Percentiles rank a stretch among this genome's conserved stretches.
phyloP scores from a whole-genome alignment of 2,888 invertebrate species.

The Andricus quercusramuli region DNA sequence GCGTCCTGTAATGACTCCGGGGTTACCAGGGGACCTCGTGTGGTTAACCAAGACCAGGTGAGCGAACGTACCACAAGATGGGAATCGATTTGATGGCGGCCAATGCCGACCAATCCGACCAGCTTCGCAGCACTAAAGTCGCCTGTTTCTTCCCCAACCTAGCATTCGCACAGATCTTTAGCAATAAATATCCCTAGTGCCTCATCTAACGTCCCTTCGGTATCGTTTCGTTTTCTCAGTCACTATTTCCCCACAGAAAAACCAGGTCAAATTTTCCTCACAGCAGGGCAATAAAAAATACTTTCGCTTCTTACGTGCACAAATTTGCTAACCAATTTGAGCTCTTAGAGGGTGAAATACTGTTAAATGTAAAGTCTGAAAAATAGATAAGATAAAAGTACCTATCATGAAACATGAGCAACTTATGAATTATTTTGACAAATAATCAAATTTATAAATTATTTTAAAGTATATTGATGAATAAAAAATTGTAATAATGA shows the following conservation, averaged over 20 bases:
- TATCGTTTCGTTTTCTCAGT: not conserved
- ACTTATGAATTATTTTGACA: too few relatives aligned
- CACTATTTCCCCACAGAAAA: not conserved
- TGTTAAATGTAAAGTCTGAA: too few relatives aligned
- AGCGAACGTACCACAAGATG: constrained; percentile 59
- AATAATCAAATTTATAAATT: too few relatives aligned
- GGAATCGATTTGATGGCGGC: constrained; percentile 66
- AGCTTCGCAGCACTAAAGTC: constrained; percentile 52
- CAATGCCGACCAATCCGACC: constrained; percentile 60
- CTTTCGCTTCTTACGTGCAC: not conserved
- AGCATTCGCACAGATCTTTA: constrained; percentile 48
- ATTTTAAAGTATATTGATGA: too few relatives aligned
- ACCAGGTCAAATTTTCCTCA: not conserved
- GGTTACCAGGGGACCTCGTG: constrained; percentile 53
- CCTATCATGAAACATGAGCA: too few relatives aligned
- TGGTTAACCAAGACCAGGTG: constrained; percentile 64
- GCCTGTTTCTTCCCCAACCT: constrained; percentile 45
- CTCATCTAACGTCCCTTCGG: constrained; percentile 41
- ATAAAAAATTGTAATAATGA: too few relatives aligned
- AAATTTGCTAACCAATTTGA: not conserved
- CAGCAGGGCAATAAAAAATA: constrained; percentile 8
- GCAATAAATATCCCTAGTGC: constrained; percentile 47
- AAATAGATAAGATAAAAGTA: too few relatives aligned
- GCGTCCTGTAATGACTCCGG: constrained; percentile 58
- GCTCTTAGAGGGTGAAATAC: too few relatives aligned